Conservation (phyloP, 2,797 vertebrate species). For the Cephalopachus bancanus region DNA sequence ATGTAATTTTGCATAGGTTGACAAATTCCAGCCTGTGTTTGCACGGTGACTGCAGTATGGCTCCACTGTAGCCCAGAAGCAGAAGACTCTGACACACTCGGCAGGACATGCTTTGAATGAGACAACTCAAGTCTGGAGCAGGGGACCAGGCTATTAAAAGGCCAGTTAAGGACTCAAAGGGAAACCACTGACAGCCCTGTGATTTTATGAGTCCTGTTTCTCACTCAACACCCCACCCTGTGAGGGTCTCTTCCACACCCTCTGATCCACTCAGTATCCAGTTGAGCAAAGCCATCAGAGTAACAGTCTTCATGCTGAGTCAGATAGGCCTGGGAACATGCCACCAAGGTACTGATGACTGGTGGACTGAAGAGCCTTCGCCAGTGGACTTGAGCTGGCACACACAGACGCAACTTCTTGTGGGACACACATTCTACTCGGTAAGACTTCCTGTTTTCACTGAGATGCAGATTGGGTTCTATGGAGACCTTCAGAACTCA, state of each 20-base stretch:
- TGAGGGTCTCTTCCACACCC: neutral
- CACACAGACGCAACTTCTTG: neutral
- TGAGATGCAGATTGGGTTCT: fast-evolving
- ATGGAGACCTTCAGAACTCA: neutral
- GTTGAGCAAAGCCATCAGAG: fast-evolving
- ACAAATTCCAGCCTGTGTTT: fast-evolving
- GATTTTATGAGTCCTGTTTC: neutral
- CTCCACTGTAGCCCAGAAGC: neutral
- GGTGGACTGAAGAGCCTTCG: neutral
- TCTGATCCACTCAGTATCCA: neutral
- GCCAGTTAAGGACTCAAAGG: neutral
- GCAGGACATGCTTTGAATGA: neutral
- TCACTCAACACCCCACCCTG: fast-evolving
- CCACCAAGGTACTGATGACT: fast-evolving
- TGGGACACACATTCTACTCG: fast-evolving
- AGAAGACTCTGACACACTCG: fast-evolving
- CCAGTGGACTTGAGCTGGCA: neutral
- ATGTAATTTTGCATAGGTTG: neutral
- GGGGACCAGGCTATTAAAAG: neutral
- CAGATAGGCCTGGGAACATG: too few relatives aligned
- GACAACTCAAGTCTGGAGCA: neutral
- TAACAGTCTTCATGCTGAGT: fast-evolving
- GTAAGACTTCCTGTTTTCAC: neutral
- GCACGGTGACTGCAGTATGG: fast-evolving
- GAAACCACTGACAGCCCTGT: fast-evolving